phyloP scores from a whole-genome alignment of 2,113 vertebrate species.

The Sylvietta virens region DNA sequence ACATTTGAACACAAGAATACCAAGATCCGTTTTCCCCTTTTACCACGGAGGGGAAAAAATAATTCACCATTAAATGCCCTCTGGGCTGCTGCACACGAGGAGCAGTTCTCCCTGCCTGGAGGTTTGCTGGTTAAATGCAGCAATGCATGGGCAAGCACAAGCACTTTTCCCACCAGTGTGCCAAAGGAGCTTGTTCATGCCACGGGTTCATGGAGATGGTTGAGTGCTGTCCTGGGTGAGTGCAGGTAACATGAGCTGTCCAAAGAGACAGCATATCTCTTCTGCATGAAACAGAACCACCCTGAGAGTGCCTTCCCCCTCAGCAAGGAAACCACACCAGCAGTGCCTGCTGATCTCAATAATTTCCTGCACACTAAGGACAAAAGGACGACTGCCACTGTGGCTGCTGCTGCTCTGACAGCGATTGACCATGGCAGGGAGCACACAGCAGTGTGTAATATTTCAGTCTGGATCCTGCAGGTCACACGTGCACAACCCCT shows the following conservation, averaged over 20 bases:
- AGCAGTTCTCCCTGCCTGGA: neutral
- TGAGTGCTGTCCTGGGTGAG: neutral
- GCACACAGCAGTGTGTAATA: neutral
- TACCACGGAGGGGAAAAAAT: fast-evolving
- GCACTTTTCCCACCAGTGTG: neutral
- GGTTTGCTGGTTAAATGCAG: neutral
- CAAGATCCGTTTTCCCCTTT: neutral
- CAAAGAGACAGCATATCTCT: neutral
- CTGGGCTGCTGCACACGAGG: neutral
- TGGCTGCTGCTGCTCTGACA: neutral
- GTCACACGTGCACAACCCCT: fast-evolving
- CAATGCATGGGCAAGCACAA: neutral
- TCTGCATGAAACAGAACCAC: neutral
- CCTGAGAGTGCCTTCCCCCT: neutral
- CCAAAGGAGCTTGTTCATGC: neutral
- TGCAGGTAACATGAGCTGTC: neutral
- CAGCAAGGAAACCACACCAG: neutral
- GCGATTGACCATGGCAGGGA: neutral
- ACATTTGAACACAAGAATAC: neutral
- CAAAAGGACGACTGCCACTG: neutral
- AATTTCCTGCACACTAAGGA: neutral
- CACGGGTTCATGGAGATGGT: neutral
- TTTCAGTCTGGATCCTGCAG: neutral
- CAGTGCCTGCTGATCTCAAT: neutral
- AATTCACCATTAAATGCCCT: neutral